Conservation (phyloP, 2,888 invertebrate genomes). For the Arenicola marina region DNA sequence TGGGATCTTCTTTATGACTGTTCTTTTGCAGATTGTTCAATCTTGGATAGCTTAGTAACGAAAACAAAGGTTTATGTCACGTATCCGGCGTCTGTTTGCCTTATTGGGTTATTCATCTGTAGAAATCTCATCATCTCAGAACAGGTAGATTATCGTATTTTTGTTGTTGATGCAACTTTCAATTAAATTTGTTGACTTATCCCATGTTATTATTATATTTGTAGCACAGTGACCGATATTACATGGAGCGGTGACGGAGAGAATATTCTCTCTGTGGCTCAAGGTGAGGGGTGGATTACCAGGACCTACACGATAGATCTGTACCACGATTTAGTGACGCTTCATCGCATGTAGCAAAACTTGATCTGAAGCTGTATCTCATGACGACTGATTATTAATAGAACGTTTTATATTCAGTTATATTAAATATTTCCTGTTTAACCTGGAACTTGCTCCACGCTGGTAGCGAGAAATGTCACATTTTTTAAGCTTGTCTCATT, state of each 20-base stretch:
- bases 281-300: slow-evolving; percentile 43
- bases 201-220: slow-evolving; percentile 16
- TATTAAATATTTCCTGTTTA: background rate
- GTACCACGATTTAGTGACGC: too few relatives aligned
- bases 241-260: slow-evolving; percentile 48
- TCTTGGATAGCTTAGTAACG: too few relatives aligned
- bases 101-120: too few relatives aligned
- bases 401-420: too few relatives aligned
- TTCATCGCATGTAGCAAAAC: too few relatives aligned
- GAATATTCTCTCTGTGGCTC: slow-evolving; percentile 55
- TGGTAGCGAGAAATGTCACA: background rate
- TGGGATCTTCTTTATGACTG: too few relatives aligned
- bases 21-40: too few relatives aligned
- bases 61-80: too few relatives aligned
- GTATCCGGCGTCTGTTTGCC: too few relatives aligned
- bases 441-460: background rate
- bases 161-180: background rate
- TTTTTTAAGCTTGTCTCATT: background rate
- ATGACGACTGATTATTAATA: background rate
- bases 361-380: too few relatives aligned
- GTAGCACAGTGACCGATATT: slow-evolving; percentile 52
- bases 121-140: too few relatives aligned
- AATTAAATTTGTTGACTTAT: background rate
- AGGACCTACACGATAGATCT: too few relatives aligned
- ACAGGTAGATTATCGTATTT: background rate